Conservation (phyloP, 2,113 vertebrate species). For the Herpetotheres cachinnans region DNA sequence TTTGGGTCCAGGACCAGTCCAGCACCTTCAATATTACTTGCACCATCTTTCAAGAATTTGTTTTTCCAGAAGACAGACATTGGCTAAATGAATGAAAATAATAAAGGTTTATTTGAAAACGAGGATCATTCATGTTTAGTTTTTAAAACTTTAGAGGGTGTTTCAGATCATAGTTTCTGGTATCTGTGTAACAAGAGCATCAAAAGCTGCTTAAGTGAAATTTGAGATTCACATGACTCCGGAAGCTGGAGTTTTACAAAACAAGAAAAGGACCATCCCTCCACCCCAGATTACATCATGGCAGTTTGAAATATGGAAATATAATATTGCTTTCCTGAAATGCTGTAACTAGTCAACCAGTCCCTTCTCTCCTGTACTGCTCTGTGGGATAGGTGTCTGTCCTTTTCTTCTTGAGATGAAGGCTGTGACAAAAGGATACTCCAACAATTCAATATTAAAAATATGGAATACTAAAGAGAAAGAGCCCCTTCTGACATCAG, state of each 20-base stretch:
- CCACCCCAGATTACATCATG: too few species aligned
- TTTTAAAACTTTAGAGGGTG: not conserved
- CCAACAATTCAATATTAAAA: not conserved
- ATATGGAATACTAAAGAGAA: not conserved
- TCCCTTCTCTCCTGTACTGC: not conserved
- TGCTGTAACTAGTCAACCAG: too few species aligned
- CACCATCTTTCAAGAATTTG: not conserved
- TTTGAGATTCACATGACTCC: not conserved
- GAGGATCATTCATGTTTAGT: not conserved
- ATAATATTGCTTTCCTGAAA: not conserved
- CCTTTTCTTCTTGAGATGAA: not conserved
- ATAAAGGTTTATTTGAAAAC: not conserved
- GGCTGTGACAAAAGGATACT: not conserved
- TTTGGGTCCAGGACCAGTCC: not conserved
- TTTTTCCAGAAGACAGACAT: not conserved
- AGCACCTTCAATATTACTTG: not conserved
- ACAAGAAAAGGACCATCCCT: not conserved
- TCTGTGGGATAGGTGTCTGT: too few species aligned
- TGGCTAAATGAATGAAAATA: not conserved
- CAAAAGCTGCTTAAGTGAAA: not conserved
- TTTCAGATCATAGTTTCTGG: conserved; percentile 44
- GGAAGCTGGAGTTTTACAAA: not conserved
- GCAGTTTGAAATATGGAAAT: not conserved
- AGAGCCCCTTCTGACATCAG: not conserved
- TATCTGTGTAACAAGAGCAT: not conserved